Conservation (phyloP, 2,888 invertebrate species). For the Pristionchus entomophagus region DNA sequence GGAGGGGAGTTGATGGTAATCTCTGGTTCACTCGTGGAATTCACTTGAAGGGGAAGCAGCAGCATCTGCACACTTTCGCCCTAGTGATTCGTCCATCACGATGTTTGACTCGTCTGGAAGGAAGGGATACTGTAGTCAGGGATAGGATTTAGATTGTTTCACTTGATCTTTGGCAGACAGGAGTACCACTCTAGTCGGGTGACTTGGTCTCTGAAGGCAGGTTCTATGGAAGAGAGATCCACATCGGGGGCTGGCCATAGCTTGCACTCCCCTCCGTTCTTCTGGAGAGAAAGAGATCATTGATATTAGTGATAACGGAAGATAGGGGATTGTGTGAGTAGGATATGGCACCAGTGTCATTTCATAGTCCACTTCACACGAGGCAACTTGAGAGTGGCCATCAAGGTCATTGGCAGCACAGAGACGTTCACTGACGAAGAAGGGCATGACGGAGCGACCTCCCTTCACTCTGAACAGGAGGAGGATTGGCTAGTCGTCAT, state of each 20-base stretch:
- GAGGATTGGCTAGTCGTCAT: too few species aligned
- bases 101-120: slow-evolving; percentile 57
- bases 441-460: slow-evolving; percentile 72
- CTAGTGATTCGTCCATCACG: slow-evolving; percentile 57
- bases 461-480: slow-evolving; percentile 69
- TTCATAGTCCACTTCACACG: slow-evolving; percentile 72
- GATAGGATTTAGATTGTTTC: slow-evolving; percentile 7
- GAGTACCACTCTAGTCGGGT: slow-evolving; percentile 70
- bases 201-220: slow-evolving; percentile 69
- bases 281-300: slow-evolving; percentile 54
- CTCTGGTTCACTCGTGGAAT: too few species aligned
- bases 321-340: neutral
- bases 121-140: too few species aligned
- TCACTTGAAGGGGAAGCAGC: slow-evolving; percentile 72
- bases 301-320: too few species aligned
- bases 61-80: slow-evolving; percentile 73
- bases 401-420: slow-evolving; percentile 68
- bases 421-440: slow-evolving; percentile 74
- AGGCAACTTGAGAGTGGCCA: slow-evolving; percentile 68
- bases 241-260: slow-evolving; percentile 72
- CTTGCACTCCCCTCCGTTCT: slow-evolving; percentile 70
- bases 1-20: neutral
- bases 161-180: slow-evolving; percentile 70
- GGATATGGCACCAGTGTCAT: slow-evolving; percentile 55
- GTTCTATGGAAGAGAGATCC: slow-evolving; percentile 68